Base-by-base conservation (phyloP, 2,113 vertebrate species). In the Epinephelus moara region DNA sequence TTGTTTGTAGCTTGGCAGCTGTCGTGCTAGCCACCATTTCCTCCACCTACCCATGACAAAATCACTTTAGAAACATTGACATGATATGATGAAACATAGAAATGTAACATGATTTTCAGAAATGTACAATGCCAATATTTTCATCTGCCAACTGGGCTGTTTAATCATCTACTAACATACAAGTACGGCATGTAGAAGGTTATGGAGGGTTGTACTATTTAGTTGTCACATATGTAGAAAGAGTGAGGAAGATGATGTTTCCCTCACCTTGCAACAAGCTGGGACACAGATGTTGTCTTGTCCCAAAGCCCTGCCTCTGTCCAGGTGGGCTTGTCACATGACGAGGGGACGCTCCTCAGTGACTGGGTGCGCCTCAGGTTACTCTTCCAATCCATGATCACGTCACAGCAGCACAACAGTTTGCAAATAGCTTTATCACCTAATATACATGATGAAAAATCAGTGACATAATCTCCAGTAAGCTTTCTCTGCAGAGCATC, bases 251-350 rank as follows among this genome's bases (percentile, higher is more conserved):
- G 8, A 19, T 47, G n/a, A 27, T 23, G 19, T 66, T 50, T 82
- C 13, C 60, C 85, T 87, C 78, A 97, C 97, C 94, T 91, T 80
- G 92, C 81, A 42, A 97, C 94, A 40, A 97, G 94, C 27, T 95
- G 92, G 0, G 96, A 96, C 86, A 97, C 96, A n/a, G 96, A 94
- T 18, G 81, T 93, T 11, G 25, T 88, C 69, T 64, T 95, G 68
- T 93, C 90, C 63, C 56, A 81, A 77, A 62, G 80, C n/a, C 84
- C 88, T 3, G 33, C 57, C 2, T 94, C 80, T 4, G 69, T 91
- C 94, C 75, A 79, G 70, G 4, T 62, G 75, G 83, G 77, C 71
- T 70, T 73, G 85, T 89, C 89, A 70, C 80, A 63, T 30, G 75
- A 79, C 0, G 68, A 56, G 18, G 82, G 53, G 71, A 95, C 37